Evolutionary conservation across 2,888 invertebrate genomes (phyloP).

Genomic region (Abrostola triplasia): DNA sequence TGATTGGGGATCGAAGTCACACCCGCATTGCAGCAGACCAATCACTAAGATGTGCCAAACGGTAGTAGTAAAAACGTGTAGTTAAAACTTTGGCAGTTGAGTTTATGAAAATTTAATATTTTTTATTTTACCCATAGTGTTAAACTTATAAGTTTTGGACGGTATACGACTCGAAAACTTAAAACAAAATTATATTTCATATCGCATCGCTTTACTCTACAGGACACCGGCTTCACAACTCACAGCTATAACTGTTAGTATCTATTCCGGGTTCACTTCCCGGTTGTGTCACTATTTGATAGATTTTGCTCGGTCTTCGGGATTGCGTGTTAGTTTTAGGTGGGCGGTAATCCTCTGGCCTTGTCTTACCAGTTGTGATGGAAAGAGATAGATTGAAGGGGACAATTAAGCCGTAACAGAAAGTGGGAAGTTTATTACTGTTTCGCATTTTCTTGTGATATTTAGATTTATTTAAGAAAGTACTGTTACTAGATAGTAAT

Average conservation of each 20-base stretch:
- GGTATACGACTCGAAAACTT: not conserved
- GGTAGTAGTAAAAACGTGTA: too few species aligned
- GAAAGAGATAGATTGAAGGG: slow-evolving; percentile 36
- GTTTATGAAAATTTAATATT: too few species aligned
- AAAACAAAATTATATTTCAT: not conserved
- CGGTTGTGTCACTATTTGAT: slow-evolving; percentile 57
- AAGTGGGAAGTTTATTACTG: slow-evolving; percentile 57
- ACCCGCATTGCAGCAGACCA: too few species aligned
- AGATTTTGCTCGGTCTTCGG: slow-evolving; percentile 54
- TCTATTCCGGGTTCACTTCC: slow-evolving; percentile 54
- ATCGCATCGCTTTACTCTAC: slow-evolving; percentile 11
- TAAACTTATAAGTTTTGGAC: not conserved
- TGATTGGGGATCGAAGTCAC: too few species aligned
- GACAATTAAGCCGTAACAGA: slow-evolving; percentile 54
- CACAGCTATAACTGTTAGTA: slow-evolving; percentile 15
- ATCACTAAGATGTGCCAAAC: too few species aligned
- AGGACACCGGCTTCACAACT: slow-evolving; percentile 22
- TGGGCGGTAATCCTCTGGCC: slow-evolving; percentile 52
- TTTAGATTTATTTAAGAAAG: slow-evolving; percentile 31
- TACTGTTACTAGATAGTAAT: too few species aligned
- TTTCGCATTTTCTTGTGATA: slow-evolving; percentile 43
- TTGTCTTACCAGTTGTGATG: slow-evolving; percentile 24
- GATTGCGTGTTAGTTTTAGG: slow-evolving; percentile 56
- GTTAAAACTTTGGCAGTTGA: too few species aligned
- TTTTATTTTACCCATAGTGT: too few species aligned